phyloP scores from a whole-genome alignment of 2,797 vertebrate genomes.

The Neostethus bicornis region DNA sequence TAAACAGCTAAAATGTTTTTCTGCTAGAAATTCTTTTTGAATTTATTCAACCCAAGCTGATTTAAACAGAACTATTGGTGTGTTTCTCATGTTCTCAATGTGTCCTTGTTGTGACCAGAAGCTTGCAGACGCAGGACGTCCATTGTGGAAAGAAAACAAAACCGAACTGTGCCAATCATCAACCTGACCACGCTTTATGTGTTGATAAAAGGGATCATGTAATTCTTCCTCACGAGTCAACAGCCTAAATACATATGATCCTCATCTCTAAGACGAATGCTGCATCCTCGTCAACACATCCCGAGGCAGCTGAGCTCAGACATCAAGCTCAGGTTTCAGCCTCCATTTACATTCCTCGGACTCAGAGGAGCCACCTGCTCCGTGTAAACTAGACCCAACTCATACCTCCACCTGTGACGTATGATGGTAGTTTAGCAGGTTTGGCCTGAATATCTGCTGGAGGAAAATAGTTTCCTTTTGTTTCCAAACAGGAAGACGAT shows the following conservation, averaged over 20 bases:
- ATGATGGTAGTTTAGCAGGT: conserved; percentile 8
- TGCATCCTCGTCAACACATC: conserved; percentile 37
- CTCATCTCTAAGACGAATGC: conserved; percentile 23
- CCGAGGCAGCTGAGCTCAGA: background rate
- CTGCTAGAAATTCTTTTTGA: too few relatives aligned
- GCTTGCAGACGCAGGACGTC: too few relatives aligned
- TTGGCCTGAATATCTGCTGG: background rate
- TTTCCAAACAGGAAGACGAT: background rate
- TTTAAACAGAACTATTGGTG: too few relatives aligned
- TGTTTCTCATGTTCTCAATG: too few relatives aligned
- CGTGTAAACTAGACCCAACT: background rate
- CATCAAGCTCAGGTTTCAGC: conserved; percentile 39
- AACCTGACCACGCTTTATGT: too few relatives aligned
- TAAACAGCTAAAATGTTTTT: too few relatives aligned
- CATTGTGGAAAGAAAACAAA: too few relatives aligned
- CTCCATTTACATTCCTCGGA: conserved; percentile 55
- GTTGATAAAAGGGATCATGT: too few relatives aligned
- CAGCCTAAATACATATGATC: conserved; percentile 30
- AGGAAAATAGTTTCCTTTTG: background rate
- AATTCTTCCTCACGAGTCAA: too few relatives aligned
- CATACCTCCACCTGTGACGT: conserved; percentile 17
- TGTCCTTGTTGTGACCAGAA: too few relatives aligned
- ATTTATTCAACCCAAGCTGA: too few relatives aligned
- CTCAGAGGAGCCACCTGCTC: conserved; percentile 30
- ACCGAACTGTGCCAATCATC: too few relatives aligned